phyloP scores from a whole-genome alignment of 2,888 invertebrate genomes.

The Mesoligia furuncula region DNA sequence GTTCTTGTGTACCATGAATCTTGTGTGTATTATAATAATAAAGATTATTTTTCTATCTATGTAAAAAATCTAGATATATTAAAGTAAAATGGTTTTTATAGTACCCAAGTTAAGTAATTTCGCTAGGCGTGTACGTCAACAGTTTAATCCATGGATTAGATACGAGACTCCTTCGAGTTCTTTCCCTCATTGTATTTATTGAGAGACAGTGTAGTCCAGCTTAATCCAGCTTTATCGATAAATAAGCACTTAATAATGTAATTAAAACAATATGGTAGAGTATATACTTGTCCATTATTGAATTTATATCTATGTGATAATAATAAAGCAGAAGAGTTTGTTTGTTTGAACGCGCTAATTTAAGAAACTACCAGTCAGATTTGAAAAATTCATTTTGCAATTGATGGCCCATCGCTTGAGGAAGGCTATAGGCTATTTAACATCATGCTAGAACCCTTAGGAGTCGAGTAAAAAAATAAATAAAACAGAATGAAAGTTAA shows the following conservation, averaged over 20 bases:
- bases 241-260: constrained; percentile 58
- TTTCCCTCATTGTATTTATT: constrained; percentile 63
- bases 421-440: too few relatives aligned
- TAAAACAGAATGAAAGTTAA: too few relatives aligned
- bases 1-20: too few relatives aligned
- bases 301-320: too few relatives aligned
- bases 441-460: too few relatives aligned
- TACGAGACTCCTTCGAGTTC: constrained; percentile 46
- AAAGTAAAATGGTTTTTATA: background rate
- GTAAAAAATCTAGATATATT: background rate
- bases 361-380: too few relatives aligned
- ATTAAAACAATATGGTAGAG: constrained; percentile 40
- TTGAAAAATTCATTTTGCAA: too few relatives aligned
- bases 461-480: too few relatives aligned
- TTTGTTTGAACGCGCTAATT: too few relatives aligned
- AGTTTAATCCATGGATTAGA: constrained; percentile 64
- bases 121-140: constrained; percentile 49
- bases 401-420: too few relatives aligned
- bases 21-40: too few relatives aligned
- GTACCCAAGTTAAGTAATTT: constrained; percentile 33
- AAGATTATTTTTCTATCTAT: background rate
- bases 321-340: too few relatives aligned
- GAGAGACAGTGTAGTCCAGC: constrained; percentile 56
- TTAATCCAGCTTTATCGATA: constrained; percentile 60
- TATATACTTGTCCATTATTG: background rate